phyloP scores from a whole-genome alignment of 2,797 vertebrate genomes.

The Alfaro cultratus region DNA sequence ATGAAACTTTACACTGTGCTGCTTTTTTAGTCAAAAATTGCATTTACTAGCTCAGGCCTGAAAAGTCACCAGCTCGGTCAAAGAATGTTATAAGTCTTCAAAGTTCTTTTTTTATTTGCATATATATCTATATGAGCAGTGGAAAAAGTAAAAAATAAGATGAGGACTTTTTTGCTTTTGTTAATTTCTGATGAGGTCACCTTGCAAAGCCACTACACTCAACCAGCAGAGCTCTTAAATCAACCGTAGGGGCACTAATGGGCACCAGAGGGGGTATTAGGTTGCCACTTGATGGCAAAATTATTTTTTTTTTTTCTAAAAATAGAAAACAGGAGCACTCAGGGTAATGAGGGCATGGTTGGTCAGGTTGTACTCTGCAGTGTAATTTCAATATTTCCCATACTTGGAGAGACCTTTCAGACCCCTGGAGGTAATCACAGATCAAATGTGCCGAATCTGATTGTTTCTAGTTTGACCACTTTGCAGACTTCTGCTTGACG shows the following conservation, averaged over 20 bases:
- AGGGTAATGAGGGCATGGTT: constrained; percentile 27
- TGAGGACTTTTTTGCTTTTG: constrained; percentile 3
- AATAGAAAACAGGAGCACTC: constrained; percentile 40
- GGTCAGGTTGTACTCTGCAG: constrained; percentile 40
- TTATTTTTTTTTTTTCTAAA: constrained; percentile 30
- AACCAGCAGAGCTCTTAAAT: constrained; percentile 16
- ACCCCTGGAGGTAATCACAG: constrained; percentile 43
- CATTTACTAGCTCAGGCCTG: not conserved
- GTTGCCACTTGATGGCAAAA: constrained; percentile 34
- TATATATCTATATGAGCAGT: not conserved
- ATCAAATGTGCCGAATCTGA: constrained; percentile 35
- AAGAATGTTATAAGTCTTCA: not conserved
- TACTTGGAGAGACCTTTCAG: constrained; percentile 20
- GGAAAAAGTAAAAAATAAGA: not conserved
- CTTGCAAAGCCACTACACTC: constrained; percentile 13
- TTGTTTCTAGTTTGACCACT: constrained; percentile 32
- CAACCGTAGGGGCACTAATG: constrained; percentile 36
- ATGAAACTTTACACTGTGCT: not conserved
- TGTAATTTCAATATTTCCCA: constrained; percentile 55
- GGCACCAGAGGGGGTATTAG: constrained; percentile 24
- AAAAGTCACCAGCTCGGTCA: not conserved
- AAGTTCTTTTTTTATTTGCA: not conserved
- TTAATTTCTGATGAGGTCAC: constrained; percentile 14
- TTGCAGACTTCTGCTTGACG: constrained; percentile 35
- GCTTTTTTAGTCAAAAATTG: not conserved